Percentiles rank a stretch among this genome's conserved stretches.
These are phyloP conservation scores for Hesperia comma DNA, from an alignment of 2,888 invertebrate species.

Conservation along the genomic window DNA sequence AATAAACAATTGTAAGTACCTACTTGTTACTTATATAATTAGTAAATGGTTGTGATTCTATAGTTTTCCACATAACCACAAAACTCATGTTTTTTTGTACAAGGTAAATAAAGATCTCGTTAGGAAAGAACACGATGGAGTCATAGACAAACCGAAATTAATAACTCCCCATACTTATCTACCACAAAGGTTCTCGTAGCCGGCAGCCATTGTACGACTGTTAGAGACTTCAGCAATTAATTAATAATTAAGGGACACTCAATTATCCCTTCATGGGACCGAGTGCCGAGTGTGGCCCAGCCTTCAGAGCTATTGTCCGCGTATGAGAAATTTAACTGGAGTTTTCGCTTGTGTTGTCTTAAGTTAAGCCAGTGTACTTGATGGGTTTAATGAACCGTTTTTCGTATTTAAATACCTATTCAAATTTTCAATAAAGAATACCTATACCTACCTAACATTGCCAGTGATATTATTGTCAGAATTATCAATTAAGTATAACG, in stretches of 20 bases:
- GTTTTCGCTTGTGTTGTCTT: conserved; percentile 14
- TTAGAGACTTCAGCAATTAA: conserved; percentile 60
- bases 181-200: conserved; percentile 42
- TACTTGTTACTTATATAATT: too few relatives aligned
- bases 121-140: conserved; percentile 48
- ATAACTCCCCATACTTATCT: conserved; percentile 46
- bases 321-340: conserved; percentile 21
- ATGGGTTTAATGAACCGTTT: conserved; percentile 4
- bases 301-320: conserved; percentile 14
- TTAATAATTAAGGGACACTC: conserved; percentile 62
- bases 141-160: conserved; percentile 24
- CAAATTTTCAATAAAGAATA: too few relatives aligned
- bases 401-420: too few relatives aligned
- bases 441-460: too few relatives aligned
- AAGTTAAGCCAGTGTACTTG: conserved; percentile 1
- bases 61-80: too few relatives aligned
- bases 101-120: conserved; percentile 38
- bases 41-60: too few relatives aligned
- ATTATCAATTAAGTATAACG: too few relatives aligned
- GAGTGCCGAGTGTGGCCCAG: conserved; percentile 19
- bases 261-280: conserved; percentile 52
- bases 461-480: too few relatives aligned
- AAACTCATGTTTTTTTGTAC: too few relatives aligned
- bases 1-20: too few relatives aligned
- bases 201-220: conserved; percentile 55